Base-by-base conservation (phyloP, 1,140 invertebrate genomes). In the Drosophila santomea region DNA sequence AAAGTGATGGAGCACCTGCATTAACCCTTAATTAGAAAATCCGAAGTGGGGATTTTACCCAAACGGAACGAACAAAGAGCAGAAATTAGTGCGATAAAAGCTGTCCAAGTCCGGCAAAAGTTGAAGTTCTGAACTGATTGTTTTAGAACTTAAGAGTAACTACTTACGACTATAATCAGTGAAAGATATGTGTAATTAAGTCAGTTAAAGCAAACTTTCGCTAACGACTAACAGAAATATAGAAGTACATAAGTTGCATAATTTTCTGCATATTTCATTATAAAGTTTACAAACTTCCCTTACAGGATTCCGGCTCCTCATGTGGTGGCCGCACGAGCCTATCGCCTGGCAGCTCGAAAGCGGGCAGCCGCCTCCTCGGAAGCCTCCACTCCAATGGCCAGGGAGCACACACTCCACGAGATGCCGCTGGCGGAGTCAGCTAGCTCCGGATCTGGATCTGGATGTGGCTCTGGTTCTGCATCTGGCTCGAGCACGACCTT, bases 231-330 rank as follows among this genome's bases (percentile, higher is more conserved):
- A 20, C 20, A 20, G 20, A 20, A 25, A 25, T 3, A 25, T 25
- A 25, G 4, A 25, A 25, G 4, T 25, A 25, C 25, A 25, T 25
- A 25, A 25, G 25, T 25, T 25, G 25, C 25, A 4, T 5, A 4
- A 32, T 32, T 8, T 10, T 8, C 28, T 32, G 8, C 2, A 32
- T 8, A 32, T 32, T 32, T 8, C 28, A 32, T 32, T 7, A 32
- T 10, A 32, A 25, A 25, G 25, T 8, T 32, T 32, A 8, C 7
- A 3, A 10, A 8, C 8, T 3, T 28, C 38, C 17, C 50, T 55
- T 14, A 6, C 92, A 95, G 94, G 74, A 94, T 95, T 5, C 94
- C 94, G 54, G 94, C 94, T 4, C 94, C 94, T 23, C 94, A 95
- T 73, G 93, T 93, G 80, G 94, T 88, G 77, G 93, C 89, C 68